phyloP scores from a whole-genome alignment of 2,113 vertebrate genomes.

The Otocyon megalotis region DNA sequence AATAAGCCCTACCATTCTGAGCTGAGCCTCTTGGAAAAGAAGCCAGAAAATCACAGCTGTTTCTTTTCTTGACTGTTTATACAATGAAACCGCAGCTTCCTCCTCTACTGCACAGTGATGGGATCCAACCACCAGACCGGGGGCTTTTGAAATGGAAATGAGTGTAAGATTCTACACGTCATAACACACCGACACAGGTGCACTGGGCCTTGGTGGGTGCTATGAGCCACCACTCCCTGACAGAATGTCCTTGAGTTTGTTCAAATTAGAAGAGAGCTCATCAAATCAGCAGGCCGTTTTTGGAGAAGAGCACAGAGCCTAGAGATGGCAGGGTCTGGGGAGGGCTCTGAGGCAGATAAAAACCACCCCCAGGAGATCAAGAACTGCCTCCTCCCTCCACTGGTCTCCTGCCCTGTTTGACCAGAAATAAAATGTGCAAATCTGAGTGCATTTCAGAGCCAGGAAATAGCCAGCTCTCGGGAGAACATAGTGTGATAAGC shows the following conservation, averaged over 20 bases:
- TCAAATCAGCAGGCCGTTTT: background rate
- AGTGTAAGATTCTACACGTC: background rate
- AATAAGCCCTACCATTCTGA: background rate
- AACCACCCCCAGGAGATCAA: background rate
- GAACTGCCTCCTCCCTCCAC: background rate
- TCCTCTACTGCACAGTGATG: background rate
- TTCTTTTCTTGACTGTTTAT: background rate
- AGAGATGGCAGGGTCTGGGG: background rate
- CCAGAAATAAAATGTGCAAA: background rate
- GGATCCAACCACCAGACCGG: background rate
- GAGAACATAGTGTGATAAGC: background rate
- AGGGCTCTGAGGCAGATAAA: background rate
- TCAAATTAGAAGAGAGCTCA: constrained; percentile 4
- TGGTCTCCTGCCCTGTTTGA: background rate
- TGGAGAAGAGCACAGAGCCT: background rate
- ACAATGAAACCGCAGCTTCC: background rate
- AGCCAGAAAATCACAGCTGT: background rate
- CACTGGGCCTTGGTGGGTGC: background rate
- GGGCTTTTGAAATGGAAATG: background rate
- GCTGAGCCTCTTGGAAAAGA: background rate
- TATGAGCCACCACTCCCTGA: background rate
- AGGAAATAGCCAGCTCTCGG: background rate
- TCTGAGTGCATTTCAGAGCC: background rate
- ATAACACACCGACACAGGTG: background rate
- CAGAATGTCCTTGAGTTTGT: background rate